These are phyloP conservation scores for Leucophenga maculata DNA, from an alignment of 2,888 invertebrate species.

Conservation along the genomic window DNA sequence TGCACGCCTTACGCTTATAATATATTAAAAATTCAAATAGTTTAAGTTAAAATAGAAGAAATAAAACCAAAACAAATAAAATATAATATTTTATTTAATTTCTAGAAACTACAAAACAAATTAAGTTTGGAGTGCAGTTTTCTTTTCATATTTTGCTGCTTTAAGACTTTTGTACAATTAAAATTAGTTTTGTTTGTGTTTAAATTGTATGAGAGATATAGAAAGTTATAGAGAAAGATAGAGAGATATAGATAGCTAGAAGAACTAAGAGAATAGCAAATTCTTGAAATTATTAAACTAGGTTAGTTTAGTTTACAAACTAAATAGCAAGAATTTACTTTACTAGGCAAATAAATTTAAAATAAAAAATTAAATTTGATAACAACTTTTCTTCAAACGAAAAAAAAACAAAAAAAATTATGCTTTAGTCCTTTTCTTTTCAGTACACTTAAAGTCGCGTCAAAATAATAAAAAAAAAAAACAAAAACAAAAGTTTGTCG, in stretches of 20 bases:
- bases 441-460: background rate
- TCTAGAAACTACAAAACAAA: conserved; percentile 7
- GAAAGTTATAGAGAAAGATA: background rate
- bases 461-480: conserved; percentile 33
- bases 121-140: conserved; percentile 23
- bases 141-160: conserved; percentile 6
- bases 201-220: background rate
- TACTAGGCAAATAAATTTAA: no score
- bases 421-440: background rate
- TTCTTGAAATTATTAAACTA: background rate
- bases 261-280: background rate
- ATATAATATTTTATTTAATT: no score
- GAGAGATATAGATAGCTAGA: background rate
- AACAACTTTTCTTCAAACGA: no score
- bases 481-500: conserved; percentile 24
- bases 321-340: no score
- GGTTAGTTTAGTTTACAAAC: background rate
- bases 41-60: background rate
- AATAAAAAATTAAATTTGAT: no score
- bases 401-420: no score
- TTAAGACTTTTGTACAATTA: no score
- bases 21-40: background rate
- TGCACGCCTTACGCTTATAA: no score
- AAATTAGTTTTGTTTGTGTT: no score
- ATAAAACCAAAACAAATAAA: background rate